These are phyloP conservation scores for Zonitis immaculata DNA, from an alignment of 2,888 invertebrate genomes.

Conservation along the genomic window DNA sequence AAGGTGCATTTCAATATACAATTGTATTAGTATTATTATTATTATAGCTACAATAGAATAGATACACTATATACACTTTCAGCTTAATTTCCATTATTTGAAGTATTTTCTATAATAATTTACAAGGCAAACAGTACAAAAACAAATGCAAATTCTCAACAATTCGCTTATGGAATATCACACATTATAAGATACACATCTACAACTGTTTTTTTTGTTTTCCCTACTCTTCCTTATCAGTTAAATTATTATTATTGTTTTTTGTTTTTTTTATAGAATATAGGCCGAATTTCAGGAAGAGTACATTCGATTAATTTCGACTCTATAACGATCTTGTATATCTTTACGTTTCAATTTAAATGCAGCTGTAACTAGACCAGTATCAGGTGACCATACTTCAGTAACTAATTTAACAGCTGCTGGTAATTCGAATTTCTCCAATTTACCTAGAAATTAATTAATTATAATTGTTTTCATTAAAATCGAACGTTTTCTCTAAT, in stretches of 20 bases:
- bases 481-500: constrained; percentile 40
- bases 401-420: constrained; percentile 80
- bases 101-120: constrained; percentile 20
- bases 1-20: constrained; percentile 21
- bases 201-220: background rate
- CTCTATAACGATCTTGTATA: constrained; percentile 89
- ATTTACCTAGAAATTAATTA: constrained; percentile 71
- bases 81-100: constrained; percentile 6
- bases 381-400: constrained; percentile 96
- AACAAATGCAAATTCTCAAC: constrained; percentile 26
- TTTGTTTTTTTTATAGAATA: constrained; percentile 7
- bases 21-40: constrained; percentile 16
- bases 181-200: constrained; percentile 8
- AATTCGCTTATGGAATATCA: constrained; percentile 28
- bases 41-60: constrained; percentile 12
- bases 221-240: background rate
- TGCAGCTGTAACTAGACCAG: constrained; percentile 95
- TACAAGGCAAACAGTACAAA: constrained; percentile 22
- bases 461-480: too few relatives aligned
- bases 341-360: constrained; percentile 96
- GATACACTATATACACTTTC: background rate
- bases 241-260: background rate
- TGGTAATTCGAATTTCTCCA: constrained; percentile 91
- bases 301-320: constrained; percentile 92
- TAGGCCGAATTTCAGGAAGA: constrained; percentile 66